Evolutionary conservation across 2,113 vertebrate genomes (phyloP).

Genomic region (Balaenoptera acutorostrata): DNA sequence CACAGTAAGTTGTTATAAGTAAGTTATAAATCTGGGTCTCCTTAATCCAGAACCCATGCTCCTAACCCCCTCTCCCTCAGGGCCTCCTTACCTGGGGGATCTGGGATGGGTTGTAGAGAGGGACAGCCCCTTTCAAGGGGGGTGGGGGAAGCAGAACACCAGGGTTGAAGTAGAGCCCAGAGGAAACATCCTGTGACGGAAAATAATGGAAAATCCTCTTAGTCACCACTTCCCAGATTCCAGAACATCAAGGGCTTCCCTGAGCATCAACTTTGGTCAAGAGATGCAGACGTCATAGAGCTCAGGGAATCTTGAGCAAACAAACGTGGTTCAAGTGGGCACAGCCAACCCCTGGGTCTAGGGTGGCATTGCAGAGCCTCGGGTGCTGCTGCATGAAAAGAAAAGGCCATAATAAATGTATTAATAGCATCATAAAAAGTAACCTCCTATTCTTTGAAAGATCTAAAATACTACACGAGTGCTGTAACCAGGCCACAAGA

Average conservation of each 20-base stretch:
- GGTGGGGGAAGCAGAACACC: slow-evolving; percentile 15
- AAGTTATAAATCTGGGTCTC: neutral
- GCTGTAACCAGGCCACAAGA: neutral
- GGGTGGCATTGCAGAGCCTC: neutral
- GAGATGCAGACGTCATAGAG: neutral
- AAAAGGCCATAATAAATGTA: neutral
- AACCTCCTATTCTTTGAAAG: neutral
- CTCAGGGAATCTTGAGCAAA: neutral
- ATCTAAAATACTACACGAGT: neutral
- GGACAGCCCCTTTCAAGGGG: slow-evolving; percentile 44
- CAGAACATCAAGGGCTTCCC: neutral
- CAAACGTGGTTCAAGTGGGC: neutral
- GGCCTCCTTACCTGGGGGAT: slow-evolving; percentile 73
- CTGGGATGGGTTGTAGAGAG: slow-evolving; percentile 80
- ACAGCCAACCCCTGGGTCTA: neutral
- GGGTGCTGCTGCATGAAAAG: neutral
- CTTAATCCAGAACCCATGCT: neutral
- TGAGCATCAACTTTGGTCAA: neutral
- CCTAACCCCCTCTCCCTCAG: neutral
- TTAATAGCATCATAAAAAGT: neutral
- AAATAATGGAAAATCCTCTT: neutral
- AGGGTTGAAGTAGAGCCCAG: neutral
- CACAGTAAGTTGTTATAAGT: neutral
- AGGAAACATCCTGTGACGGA: neutral
- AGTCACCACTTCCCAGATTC: accelerated